These are phyloP conservation scores for Brenthis daphne DNA, from an alignment of 2,888 invertebrate genomes.

Conservation along the genomic window DNA sequence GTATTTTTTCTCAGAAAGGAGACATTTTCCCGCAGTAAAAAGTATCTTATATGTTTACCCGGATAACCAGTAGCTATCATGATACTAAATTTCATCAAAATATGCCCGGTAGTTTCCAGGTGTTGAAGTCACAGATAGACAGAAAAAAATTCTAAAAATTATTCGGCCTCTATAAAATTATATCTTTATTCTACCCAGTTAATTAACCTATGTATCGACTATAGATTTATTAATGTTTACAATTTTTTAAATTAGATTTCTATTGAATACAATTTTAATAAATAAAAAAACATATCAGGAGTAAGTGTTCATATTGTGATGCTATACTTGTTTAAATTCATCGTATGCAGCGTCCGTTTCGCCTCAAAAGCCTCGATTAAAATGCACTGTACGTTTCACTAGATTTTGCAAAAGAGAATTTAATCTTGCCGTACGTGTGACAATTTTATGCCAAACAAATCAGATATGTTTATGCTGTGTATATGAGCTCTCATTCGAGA, in stretches of 20 bases:
- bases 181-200: no score
- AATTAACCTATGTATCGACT: no score
- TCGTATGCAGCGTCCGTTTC: constrained; percentile 34
- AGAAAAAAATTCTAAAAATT: no score
- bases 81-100: no score
- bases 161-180: no score
- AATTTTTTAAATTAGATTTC: neutral
- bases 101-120: no score
- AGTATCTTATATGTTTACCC: no score
- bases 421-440: constrained; percentile 27
- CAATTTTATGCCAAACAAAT: constrained; percentile 16
- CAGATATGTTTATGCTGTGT: constrained; percentile 4
- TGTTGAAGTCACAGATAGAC: no score
- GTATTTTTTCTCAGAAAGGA: no score
- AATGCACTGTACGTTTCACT: constrained; percentile 22
- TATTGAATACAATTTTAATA: neutral
- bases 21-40: no score
- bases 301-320: constrained; percentile 5
- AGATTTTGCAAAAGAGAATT: constrained; percentile 29
- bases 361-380: constrained; percentile 27
- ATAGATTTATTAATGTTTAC: no score
- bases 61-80: no score
- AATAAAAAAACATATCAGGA: neutral
- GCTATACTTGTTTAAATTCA: constrained; percentile 32
- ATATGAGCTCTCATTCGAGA: neutral